phyloP scores from a whole-genome alignment of 2,797 vertebrate species.

The Pteropus rufus region DNA sequence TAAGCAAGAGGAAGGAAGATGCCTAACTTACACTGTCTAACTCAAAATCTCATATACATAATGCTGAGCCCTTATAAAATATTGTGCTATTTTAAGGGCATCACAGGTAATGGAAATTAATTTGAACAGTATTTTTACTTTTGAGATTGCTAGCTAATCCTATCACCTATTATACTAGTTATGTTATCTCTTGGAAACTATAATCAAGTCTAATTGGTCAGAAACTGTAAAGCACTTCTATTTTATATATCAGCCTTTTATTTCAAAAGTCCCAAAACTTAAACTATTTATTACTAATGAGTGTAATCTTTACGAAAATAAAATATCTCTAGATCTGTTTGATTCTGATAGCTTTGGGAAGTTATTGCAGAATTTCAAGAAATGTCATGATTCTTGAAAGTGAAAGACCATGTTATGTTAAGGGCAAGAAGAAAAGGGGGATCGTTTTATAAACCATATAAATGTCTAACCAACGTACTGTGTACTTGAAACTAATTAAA shows the following conservation, averaged over 20 bases:
- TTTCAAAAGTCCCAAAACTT: not conserved
- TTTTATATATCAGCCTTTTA: not conserved
- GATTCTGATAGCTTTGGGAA: not conserved
- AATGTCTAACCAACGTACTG: too few species aligned
- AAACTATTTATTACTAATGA: not conserved
- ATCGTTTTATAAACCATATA: too few species aligned
- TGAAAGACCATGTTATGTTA: not conserved
- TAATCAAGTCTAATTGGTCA: not conserved
- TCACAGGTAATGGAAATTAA: not conserved
- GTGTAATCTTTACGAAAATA: not conserved
- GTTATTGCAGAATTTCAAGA: not conserved
- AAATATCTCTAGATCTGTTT: not conserved
- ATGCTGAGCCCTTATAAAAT: not conserved
- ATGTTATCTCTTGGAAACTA: conserved; percentile 17
- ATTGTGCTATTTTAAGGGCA: not conserved
- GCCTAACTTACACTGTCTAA: not conserved
- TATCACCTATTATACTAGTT: not conserved
- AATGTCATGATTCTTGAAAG: not conserved
- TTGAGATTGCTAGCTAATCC: not conserved
- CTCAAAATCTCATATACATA: not conserved
- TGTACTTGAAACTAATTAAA: too few species aligned
- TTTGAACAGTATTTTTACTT: not conserved
- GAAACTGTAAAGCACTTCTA: not conserved
- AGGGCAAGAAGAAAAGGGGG: not conserved
- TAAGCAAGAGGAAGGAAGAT: not conserved